Base-by-base conservation (phyloP, 2,113 vertebrate genomes). In the Phylloscopus whistleri region DNA sequence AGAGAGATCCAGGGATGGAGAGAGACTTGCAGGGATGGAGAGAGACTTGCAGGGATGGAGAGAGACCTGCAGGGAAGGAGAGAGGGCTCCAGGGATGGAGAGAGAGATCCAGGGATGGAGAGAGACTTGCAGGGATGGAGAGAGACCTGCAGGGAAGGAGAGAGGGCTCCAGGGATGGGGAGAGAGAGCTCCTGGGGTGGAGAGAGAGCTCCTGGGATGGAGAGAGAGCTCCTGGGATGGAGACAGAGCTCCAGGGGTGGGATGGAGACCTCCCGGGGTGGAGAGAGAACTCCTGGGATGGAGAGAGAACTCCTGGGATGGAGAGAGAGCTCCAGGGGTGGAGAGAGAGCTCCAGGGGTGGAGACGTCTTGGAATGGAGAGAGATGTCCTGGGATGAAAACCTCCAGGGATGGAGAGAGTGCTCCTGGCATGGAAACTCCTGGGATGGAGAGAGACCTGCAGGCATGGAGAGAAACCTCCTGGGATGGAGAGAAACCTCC, bases 341-440 rank as follows among this genome's bases (percentile, higher is more conserved):
- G 31, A 26, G 41, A 27, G 53, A 21, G 26, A 48, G 1, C 33
- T 76, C n/a, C n/a, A n/a, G n/a, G n/a, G n/a, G n/a, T n/a, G n/a
- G n/a, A n/a, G n/a, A n/a, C n/a, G n/a, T n/a, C n/a, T n/a, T n/a
- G n/a, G n/a, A n/a, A n/a, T n/a, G 0, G 21, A 10, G 37, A 37
- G 8, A 10, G 37, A 37, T 10, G 37, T 8, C 8, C 8, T 37
- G 37, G 37, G 37, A 37, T 37, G 37, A 10, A 37, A 10, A 37
- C 37, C 37, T 37, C 37, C 37, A n/a, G 8, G 37, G 6, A 7
- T 70, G 23, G 23, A 9, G 44, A 18, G 18, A 30, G 17, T 35
- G 0, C 9, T 49, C 18, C 9, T 1, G 3, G 31, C 3, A 59
- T 30, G 26, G 33, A 11, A 35, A 2, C 5, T 59, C 24, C 8